Conservation (phyloP, 2,888 invertebrate genomes). For the Tenthredo mesomela region DNA sequence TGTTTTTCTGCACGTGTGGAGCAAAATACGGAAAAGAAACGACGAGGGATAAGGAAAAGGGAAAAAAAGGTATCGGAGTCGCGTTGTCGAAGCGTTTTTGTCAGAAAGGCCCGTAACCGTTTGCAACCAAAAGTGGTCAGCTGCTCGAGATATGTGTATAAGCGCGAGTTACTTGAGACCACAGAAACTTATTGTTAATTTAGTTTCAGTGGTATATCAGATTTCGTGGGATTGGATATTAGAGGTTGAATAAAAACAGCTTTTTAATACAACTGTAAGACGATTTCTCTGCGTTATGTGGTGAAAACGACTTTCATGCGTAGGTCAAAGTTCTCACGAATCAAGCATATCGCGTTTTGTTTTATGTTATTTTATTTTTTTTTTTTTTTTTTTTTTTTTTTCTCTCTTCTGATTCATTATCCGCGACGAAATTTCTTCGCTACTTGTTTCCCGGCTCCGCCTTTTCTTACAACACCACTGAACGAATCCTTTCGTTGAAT, state of each 20-base stretch:
- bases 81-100: conserved; percentile 32
- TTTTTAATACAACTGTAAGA: neutral
- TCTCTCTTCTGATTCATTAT: neutral
- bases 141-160: neutral
- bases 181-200: conserved; percentile 22
- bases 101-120: conserved; percentile 29
- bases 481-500: conserved; percentile 33
- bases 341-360: neutral
- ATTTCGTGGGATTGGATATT: neutral
- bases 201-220: conserved; percentile 18
- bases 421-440: conserved; percentile 20
- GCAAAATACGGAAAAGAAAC: conserved; percentile 23
- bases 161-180: conserved; percentile 26
- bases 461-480: neutral
- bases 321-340: conserved; percentile 20
- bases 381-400: neutral
- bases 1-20: conserved; percentile 24
- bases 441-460: neutral
- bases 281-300: neutral
- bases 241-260: neutral
- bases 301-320: neutral
- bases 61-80: conserved; percentile 51
- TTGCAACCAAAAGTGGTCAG: conserved; percentile 38
- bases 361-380: neutral
- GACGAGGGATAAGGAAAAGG: conserved; percentile 16